Evolutionary conservation across 1,140 invertebrate genomes (phyloP), one percentile per base, ranked within the genome.

Genomic region (Drosophila insularis): DNA sequence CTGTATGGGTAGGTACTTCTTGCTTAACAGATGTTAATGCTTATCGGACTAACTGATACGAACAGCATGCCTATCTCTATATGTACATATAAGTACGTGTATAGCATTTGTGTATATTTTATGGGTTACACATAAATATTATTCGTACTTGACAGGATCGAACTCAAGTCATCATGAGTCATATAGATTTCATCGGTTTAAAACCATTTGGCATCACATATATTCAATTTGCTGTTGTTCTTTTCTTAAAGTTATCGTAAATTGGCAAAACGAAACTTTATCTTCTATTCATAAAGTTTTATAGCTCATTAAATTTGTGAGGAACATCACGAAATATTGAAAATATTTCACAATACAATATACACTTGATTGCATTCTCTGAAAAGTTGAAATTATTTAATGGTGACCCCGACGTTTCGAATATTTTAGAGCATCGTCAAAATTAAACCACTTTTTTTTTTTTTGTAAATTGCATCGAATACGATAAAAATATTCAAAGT

Each of bases 11-110:
- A 11, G 35, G 35, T n/a, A 37, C 35, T 37, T 37, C 73, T 68
- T 75, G 71, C 72, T 74, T 74, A 67, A 74, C 72, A 74, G 72
- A 74, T 74, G 72, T 74, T 63, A 4, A 27, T 31, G 59, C 71
- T 74, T 74, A 74, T 74, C 72, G 43, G 63, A 8, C 61, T 13
- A 19, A 27, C 72, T 61, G 72, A 74, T 74, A 72, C 61, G 40
- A 35, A 46, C 43, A 50, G 43, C 43, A 50, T 63, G n/a, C 11
- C 68, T 60, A n/a, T 50, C 27, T 60, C 56, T 46, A 69, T 32
- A 50, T 37, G 59, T 66, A 61, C 19, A 46, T 32, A 61, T 68
- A 68, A 19, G 17, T 46, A 13, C 1, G 4, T 43, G 1, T 43
- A 43, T 14, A 21, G 43, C 10, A 50, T 10, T 8, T 50, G 17